phyloP scores from a whole-genome alignment of 1,140 invertebrate genomes.

The Metopolophium dirhodum region DNA sequence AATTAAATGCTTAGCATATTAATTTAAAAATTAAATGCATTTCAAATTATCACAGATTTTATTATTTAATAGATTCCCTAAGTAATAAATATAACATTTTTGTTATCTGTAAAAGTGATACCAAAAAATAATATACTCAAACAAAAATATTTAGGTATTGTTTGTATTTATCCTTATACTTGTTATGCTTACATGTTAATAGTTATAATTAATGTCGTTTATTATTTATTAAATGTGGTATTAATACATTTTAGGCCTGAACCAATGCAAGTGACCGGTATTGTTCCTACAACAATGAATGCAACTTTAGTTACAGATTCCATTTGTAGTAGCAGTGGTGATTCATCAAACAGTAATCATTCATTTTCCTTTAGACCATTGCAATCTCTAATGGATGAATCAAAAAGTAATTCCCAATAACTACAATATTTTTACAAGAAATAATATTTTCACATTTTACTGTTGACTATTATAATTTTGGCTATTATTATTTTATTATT shows the following conservation, averaged over 20 bases:
- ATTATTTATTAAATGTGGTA: background rate
- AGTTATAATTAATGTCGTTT: background rate
- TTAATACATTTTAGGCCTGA: slow-evolving; percentile 46
- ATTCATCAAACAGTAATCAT: slow-evolving; percentile 52
- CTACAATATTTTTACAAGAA: background rate
- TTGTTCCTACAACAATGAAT: slow-evolving; percentile 54
- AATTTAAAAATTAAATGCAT: too few relatives aligned
- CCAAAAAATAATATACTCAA: background rate
- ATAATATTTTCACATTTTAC: slow-evolving; percentile 11
- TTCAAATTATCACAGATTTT: background rate
- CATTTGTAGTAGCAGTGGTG: slow-evolving; percentile 46
- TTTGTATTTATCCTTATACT: background rate
- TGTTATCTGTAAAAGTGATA: background rate
- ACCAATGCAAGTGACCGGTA: slow-evolving; percentile 53
- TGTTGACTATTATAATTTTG: slow-evolving; percentile 27
- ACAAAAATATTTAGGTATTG: too few relatives aligned
- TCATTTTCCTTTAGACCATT: slow-evolving; percentile 50
- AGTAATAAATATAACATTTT: background rate
- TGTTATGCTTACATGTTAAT: background rate
- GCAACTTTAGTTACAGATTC: slow-evolving; percentile 50
- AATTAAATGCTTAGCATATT: too few relatives aligned
- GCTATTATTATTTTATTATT: background rate
- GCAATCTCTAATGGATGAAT: slow-evolving; percentile 45
- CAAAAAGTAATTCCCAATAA: slow-evolving; percentile 53
- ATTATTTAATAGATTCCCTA: background rate